Base-by-base conservation (phyloP, 2,797 vertebrate genomes). In the Cyprinella venusta region DNA sequence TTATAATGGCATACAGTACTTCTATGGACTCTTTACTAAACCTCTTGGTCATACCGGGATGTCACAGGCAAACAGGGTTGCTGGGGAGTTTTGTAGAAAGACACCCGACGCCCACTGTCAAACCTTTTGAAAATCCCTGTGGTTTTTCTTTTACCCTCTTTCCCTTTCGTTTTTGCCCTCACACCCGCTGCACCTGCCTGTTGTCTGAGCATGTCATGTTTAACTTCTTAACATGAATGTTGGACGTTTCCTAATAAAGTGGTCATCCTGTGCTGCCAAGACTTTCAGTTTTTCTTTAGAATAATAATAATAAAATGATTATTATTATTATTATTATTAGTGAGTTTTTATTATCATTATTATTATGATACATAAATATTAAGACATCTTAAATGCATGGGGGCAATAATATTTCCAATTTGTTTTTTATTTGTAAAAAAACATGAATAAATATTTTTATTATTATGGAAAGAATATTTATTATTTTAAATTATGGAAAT, bases 61-160 rank as follows among this genome's bases (percentile, higher is more conserved):
- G 13, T n/a, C 30, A 67, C 26, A 38, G 13, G 18, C 26, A 21
- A 82, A 54, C 0, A 2, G 61, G 16, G 15, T 26, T 74, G 33
- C 45, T 54, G 71, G 71, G 5, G 63, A 42, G 26, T 65, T 81
- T 72, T 71, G 38, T 21, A 81, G 4, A 72, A 64, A 36, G 9
- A 18, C 26, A 30, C 26, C 26, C 26, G 26, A 30, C n/a, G 30
- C 33, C 36, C 9, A 9, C 5, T 70, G 6, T 6, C 8, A 80
- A 19, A 21, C 24, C n/a, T 64, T 50, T 48, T 33, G 8, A n/a
- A 63, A 71, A 71, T 48, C 54, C 54, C 79, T 30, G 59, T n/a
- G 6, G 5, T 70, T 80, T 79, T 40, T 59, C 54, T 45, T 69
- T 21, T 30, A 4, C 6, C 6, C 5, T 13, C 50, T 70, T 76